These are phyloP conservation scores for Onchidella celtica DNA, from an alignment of 2,888 invertebrate genomes.

Conservation along the genomic window DNA sequence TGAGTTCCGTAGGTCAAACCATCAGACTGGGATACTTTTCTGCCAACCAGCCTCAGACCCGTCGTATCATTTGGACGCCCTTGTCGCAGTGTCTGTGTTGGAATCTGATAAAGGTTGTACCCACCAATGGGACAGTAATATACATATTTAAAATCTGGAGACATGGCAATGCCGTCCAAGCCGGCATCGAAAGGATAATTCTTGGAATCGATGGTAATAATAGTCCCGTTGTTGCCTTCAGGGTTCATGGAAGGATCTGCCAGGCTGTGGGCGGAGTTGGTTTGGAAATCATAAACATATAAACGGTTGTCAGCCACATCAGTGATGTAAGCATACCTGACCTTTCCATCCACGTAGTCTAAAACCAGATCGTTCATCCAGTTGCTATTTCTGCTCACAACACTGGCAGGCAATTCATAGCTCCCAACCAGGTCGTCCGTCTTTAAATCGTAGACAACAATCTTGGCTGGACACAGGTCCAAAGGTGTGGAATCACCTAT, in stretches of 20 bases:
- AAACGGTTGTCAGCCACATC: slow-evolving; percentile 62
- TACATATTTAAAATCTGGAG: slow-evolving; percentile 64
- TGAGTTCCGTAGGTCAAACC: slow-evolving; percentile 64
- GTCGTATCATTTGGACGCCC: slow-evolving; percentile 31
- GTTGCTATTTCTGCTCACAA: slow-evolving; percentile 59
- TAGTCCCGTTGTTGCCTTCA: slow-evolving; percentile 50
- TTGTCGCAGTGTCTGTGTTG: slow-evolving; percentile 60
- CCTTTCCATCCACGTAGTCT: slow-evolving; percentile 65
- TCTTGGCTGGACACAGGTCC: slow-evolving; percentile 67
- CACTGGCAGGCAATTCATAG: slow-evolving; percentile 61
- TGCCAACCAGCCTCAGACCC: slow-evolving; percentile 58
- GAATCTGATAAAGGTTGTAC: slow-evolving; percentile 58
- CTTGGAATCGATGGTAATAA: slow-evolving; percentile 52
- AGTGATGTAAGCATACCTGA: slow-evolving; percentile 66
- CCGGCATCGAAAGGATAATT: slow-evolving; percentile 52
- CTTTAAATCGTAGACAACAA: slow-evolving; percentile 65
- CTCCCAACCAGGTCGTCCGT: slow-evolving; percentile 55
- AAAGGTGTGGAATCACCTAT: slow-evolving; percentile 20
- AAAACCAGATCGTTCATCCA: slow-evolving; percentile 70
- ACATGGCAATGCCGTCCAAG: slow-evolving; percentile 71
- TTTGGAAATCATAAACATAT: slow-evolving; percentile 63
- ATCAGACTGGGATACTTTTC: slow-evolving; percentile 60
- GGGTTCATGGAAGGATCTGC: slow-evolving; percentile 59
- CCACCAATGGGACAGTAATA: slow-evolving; percentile 67
- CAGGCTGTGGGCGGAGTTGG: slow-evolving; percentile 59